A percentile compares a stretch with the other conserved stretches of the same genome.
Conservation (phyloP, 2,797 vertebrate species). For the Aselliscus stoliczkanus region DNA sequence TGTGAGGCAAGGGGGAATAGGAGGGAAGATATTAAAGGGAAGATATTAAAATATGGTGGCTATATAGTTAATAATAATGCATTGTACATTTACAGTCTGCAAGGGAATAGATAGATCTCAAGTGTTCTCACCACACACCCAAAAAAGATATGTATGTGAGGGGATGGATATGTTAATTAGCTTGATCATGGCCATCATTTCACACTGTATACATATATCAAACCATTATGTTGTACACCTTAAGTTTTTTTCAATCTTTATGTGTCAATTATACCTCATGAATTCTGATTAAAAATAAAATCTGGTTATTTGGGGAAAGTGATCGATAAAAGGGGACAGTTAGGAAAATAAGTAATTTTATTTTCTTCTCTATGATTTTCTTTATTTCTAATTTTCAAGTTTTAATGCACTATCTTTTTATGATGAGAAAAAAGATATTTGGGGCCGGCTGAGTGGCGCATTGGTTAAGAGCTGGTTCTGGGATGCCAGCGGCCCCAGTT, state of each 20-base stretch:
- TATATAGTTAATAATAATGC: not conserved
- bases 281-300: not conserved
- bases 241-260: not conserved
- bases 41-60: not conserved
- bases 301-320: not conserved
- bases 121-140: not conserved
- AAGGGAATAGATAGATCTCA: not conserved
- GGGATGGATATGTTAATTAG: not conserved
- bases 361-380: not conserved
- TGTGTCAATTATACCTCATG: not conserved
- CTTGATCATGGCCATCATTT: not conserved
- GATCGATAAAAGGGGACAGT: not conserved
- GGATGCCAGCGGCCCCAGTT: no score
- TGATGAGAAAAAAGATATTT: not conserved
- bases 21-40: not conserved
- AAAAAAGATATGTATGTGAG: not conserved
- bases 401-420: not conserved
- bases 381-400: not conserved
- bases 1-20: rapidly evolving
- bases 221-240: not conserved
- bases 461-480: no score
- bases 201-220: not conserved
- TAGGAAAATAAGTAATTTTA: not conserved
- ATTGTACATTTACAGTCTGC: not conserved
- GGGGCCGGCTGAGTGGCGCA: no score